Conservation (phyloP, 1,140 invertebrate genomes). For the Calephelis nemesis region DNA sequence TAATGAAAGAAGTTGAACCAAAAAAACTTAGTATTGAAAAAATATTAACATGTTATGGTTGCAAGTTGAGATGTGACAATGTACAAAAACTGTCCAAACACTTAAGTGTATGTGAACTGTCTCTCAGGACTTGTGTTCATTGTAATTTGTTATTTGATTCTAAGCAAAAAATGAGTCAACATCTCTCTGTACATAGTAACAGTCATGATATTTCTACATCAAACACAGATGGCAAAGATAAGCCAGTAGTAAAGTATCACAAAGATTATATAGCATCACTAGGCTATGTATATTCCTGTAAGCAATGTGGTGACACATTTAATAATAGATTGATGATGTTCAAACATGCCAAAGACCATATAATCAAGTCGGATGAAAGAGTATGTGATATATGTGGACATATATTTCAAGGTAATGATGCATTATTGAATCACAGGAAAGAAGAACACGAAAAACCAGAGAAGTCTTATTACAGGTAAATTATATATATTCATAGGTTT, state of each 20-base stretch:
- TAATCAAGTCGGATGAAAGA: conserved; percentile 48
- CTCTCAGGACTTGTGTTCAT: conserved; percentile 53
- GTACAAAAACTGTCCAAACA: conserved; percentile 56
- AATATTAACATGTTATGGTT: conserved; percentile 49
- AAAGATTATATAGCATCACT: conserved; percentile 48
- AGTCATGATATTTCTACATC: background rate
- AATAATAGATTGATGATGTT: conserved; percentile 55
- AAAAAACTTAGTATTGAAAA: conserved; percentile 39
- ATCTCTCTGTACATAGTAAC: conserved; percentile 45
- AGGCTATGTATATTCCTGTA: conserved; percentile 56
- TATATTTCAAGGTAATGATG: conserved; percentile 48
- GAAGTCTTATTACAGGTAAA: conserved; percentile 49
- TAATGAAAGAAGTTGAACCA: conserved; percentile 52
- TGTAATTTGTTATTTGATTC: conserved; percentile 62
- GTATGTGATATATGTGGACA: conserved; percentile 66
- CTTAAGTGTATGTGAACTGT: conserved; percentile 57
- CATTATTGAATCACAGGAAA: conserved; percentile 53
- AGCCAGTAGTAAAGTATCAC: conserved; percentile 36
- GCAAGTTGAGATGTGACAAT: conserved; percentile 48
- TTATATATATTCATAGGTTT: background rate
- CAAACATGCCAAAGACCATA: conserved; percentile 59
- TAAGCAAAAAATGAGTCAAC: conserved; percentile 55
- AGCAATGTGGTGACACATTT: conserved; percentile 55
- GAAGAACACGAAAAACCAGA: conserved; percentile 47
- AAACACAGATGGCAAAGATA: background rate